Evolutionary conservation across 2,113 vertebrate species (phyloP).

Genomic region (Crypturellus undulatus): DNA sequence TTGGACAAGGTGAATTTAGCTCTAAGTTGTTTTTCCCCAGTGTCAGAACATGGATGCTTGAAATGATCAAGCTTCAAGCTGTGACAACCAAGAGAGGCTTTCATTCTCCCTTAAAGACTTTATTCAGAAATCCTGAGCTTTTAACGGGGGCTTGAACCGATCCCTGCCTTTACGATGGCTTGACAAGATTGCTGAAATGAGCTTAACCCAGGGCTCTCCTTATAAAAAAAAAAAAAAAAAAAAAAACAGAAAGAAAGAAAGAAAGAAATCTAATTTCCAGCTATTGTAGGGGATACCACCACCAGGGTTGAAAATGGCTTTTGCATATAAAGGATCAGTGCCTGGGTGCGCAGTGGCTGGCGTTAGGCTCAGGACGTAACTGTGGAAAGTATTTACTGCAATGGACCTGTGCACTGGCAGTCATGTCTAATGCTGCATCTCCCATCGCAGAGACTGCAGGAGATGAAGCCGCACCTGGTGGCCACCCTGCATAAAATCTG

Average conservation of each 20-base stretch:
- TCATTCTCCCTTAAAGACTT: neutral
- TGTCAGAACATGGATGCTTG: neutral
- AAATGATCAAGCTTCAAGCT: neutral
- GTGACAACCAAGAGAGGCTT: neutral
- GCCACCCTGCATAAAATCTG: neutral
- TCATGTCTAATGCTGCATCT: neutral
- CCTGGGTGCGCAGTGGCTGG: too few relatives aligned
- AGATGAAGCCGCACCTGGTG: neutral
- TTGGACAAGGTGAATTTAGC: neutral
- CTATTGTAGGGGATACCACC: neutral
- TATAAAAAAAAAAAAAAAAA: neutral
- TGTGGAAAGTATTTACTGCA: neutral
- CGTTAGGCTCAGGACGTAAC: neutral
- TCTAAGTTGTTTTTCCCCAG: neutral
- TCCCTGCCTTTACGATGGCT: neutral
- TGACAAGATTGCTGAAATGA: neutral
- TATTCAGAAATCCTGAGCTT: neutral
- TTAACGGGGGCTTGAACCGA: neutral
- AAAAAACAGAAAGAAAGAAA: neutral
- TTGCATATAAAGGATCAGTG: neutral
- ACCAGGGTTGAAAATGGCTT: neutral
- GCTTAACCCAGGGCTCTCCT: neutral
- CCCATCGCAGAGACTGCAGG: fast-evolving
- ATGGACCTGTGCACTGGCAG: neutral
- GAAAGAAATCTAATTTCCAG: neutral